Evolutionary conservation across 2,888 invertebrate genomes (phyloP).

Genomic region (Machimus rusticus): DNA sequence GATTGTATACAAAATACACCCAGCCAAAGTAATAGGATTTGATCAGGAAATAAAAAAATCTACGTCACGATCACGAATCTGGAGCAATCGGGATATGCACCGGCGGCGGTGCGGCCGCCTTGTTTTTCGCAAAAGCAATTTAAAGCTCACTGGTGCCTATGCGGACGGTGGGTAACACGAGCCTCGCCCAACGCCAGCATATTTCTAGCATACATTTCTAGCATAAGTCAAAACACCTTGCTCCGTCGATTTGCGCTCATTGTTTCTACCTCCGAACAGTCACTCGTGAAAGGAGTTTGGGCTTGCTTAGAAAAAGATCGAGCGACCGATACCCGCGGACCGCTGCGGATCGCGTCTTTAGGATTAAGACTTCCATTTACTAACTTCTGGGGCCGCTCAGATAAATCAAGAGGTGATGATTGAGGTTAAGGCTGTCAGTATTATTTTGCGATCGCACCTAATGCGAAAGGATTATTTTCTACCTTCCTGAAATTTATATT

Average conservation of each 20-base stretch:
- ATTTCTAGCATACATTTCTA: background rate
- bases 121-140: background rate
- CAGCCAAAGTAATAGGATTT: background rate
- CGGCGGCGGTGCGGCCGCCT: background rate
- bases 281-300: background rate
- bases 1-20: background rate
- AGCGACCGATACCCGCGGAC: background rate
- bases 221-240: background rate
- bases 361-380: slow-evolving; percentile 5
- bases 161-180: background rate
- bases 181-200: background rate
- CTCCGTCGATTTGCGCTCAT: background rate
- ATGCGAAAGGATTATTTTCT: background rate
- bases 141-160: background rate
- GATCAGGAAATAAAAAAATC: background rate
- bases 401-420: background rate
- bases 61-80: slow-evolving; percentile 7
- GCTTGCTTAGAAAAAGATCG: background rate
- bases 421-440: background rate
- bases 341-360: background rate
- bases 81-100: slow-evolving; percentile 1
- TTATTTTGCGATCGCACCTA: background rate
- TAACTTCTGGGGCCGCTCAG: background rate
- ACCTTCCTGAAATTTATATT: background rate
- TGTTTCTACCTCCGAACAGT: background rate